Conservation (phyloP, 2,888 invertebrate species). For the Ophonus ardosiacus region DNA sequence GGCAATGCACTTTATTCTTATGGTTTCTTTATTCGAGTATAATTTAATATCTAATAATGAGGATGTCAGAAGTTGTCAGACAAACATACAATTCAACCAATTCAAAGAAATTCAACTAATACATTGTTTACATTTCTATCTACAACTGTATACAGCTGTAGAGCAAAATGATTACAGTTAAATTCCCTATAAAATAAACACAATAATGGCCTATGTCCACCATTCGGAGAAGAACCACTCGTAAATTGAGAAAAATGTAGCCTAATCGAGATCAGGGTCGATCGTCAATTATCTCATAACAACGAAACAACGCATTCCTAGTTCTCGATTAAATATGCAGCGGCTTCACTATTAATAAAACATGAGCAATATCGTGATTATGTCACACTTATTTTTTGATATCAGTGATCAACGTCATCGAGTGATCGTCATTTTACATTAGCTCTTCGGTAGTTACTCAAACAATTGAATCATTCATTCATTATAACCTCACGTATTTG, state of each 20-base stretch:
- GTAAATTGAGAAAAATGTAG: conserved; percentile 48
- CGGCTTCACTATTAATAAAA: conserved; percentile 53
- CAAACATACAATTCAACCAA: conserved; percentile 33
- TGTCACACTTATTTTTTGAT: conserved; percentile 48
- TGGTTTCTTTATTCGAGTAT: neutral
- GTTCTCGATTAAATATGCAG: conserved; percentile 55
- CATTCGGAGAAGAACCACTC: conserved; percentile 11
- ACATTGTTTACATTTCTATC: conserved; percentile 30
- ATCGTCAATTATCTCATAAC: conserved; percentile 40
- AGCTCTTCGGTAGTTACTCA: neutral
- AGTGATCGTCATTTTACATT: conserved; percentile 21
- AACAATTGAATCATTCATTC: conserved; percentile 45
- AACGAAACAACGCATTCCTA: conserved; percentile 47
- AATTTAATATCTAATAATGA: conserved; percentile 4
- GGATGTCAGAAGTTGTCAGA: neutral
- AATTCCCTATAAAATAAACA: conserved; percentile 21
- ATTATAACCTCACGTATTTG: conserved; percentile 40
- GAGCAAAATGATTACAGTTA: conserved; percentile 24
- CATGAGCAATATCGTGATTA: conserved; percentile 51
- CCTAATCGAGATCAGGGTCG: conserved; percentile 59
- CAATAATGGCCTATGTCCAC: conserved; percentile 5
- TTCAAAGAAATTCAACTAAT: conserved; percentile 32
- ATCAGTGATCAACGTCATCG: conserved; percentile 28
- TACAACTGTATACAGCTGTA: conserved; percentile 25
- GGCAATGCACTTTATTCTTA: neutral